Conservation (phyloP, 1,140 invertebrate genomes). For the Colletes latitarsis region DNA sequence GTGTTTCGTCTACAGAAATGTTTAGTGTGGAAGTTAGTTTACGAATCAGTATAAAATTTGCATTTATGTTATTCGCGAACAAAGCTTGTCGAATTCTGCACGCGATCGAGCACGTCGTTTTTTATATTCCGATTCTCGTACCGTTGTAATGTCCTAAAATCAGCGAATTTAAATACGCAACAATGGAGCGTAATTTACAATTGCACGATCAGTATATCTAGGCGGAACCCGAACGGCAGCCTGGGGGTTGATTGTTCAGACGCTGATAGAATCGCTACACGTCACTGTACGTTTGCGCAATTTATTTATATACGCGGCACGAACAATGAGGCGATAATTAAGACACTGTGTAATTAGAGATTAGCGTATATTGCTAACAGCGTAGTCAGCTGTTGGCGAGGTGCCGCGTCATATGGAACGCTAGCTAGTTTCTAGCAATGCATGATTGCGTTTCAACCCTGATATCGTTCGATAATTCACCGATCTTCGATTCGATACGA, state of each 20-base stretch:
- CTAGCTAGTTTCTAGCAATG: slow-evolving; percentile 18
- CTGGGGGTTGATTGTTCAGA: neutral
- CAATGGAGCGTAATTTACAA: no score
- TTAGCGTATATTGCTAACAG: slow-evolving; percentile 60
- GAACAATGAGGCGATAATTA: slow-evolving; percentile 69
- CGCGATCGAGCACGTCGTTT: no score
- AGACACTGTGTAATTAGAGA: slow-evolving; percentile 68
- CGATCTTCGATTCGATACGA: neutral
- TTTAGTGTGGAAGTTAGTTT: no score
- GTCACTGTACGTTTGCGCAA: slow-evolving; percentile 6
- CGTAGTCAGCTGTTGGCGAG: slow-evolving; percentile 49
- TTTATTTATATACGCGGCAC: slow-evolving; percentile 59
- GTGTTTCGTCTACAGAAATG: no score
- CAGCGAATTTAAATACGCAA: no score
- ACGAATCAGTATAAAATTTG: no score
- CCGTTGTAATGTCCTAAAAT: no score
- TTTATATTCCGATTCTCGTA: no score
- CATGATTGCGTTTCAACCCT: neutral
- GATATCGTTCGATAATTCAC: slow-evolving; percentile 47
- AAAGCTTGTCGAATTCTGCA: no score
- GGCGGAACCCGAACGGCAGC: neutral
- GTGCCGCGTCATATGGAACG: slow-evolving; percentile 38
- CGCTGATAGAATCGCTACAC: slow-evolving; percentile 26
- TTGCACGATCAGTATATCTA: neutral
- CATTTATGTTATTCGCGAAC: no score